Conservation (phyloP, 2,797 vertebrate species). For the Spheniscus humboldti region DNA sequence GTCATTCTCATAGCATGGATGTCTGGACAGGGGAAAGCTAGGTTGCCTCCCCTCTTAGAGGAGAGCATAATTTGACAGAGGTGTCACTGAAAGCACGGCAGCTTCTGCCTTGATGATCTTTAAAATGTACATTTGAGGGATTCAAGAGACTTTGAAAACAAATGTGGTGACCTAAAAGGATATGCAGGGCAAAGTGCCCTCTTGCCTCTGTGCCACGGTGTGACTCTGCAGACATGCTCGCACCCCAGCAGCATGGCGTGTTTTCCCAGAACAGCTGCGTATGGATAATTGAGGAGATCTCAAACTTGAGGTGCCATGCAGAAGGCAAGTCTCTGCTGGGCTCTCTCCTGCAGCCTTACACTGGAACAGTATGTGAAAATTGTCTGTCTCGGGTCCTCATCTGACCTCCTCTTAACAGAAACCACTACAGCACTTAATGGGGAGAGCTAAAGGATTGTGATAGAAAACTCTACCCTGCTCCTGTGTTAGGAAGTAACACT, state of each 20-base stretch:
- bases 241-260: not conserved
- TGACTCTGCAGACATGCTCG: not conserved
- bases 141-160: not conserved
- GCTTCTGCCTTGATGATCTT: not conserved
- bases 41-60: not conserved
- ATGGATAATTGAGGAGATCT: not conserved
- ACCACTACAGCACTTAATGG: not conserved
- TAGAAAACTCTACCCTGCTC: not conserved
- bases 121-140: not conserved
- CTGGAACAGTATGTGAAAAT: slow-evolving; percentile 38
- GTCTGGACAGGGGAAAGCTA: not conserved
- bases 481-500: not conserved
- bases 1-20: slow-evolving; percentile 34
- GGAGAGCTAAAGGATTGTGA: not conserved
- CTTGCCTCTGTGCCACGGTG: rapidly evolving
- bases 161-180: not conserved
- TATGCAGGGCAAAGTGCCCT: not conserved
- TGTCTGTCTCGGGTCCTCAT: not conserved
- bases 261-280: not conserved
- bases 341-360: not conserved
- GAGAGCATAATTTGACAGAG: not conserved
- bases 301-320: not conserved
- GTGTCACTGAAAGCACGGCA: not conserved
- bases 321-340: not conserved
- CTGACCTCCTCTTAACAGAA: not conserved